Evolutionary conservation across 2,113 vertebrate genomes (phyloP).

Genomic region (Alethe diademata): DNA sequence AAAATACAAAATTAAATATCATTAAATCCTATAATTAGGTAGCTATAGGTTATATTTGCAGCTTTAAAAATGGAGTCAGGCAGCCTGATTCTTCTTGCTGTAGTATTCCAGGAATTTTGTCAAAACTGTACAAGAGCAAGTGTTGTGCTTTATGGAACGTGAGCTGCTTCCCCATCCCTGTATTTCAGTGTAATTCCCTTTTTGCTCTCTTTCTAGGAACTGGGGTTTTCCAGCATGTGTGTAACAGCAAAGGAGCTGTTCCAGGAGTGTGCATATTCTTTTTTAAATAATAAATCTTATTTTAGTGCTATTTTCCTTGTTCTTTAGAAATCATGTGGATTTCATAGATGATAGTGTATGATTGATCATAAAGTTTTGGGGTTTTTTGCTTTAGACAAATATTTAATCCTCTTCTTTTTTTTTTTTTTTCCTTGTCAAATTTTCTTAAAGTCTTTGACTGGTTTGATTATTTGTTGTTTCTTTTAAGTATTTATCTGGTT

Average conservation of each 20-base stretch:
- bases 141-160: background rate
- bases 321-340: background rate
- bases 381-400: background rate
- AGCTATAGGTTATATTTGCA: constrained; percentile 25
- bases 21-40: constrained; percentile 8
- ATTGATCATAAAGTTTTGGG: background rate
- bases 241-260: background rate
- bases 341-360: background rate
- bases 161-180: background rate
- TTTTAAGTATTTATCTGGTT: background rate
- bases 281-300: background rate
- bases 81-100: background rate
- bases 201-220: background rate
- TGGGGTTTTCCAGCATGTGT: background rate
- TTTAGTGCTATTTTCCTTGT: background rate
- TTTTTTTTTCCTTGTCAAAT: background rate
- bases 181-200: background rate
- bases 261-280: background rate
- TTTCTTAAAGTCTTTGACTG: background rate
- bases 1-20: constrained; percentile 45
- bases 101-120: background rate
- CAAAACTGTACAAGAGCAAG: background rate
- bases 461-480: background rate
- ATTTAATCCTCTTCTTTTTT: background rate
- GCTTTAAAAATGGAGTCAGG: background rate